A percentile compares a stretch with the other conserved stretches of the same genome.
These are phyloP conservation scores for Habrosyne pyritoides DNA, from an alignment of 2,888 invertebrate species.

Conservation along the genomic window DNA sequence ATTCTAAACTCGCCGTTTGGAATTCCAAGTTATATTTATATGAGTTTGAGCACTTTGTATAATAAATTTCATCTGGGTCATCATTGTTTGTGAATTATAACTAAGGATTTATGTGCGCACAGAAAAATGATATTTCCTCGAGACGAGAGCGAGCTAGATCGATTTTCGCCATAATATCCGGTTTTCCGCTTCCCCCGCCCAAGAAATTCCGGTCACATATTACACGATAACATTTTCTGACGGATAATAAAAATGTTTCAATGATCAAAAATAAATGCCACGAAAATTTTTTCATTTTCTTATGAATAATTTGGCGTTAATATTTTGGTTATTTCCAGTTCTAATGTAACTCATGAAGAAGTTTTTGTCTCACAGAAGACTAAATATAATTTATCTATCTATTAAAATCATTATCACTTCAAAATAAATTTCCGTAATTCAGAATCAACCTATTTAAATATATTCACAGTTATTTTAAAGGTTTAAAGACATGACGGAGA, in stretches of 20 bases:
- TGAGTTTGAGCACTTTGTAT: neutral
- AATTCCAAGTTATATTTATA: neutral
- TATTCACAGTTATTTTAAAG: constrained; percentile 3
- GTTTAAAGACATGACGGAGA: neutral
- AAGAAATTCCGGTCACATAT: neutral
- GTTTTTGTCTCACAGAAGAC: too few species aligned
- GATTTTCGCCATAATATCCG: neutral
- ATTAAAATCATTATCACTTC: too few species aligned
- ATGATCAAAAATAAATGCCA: neutral
- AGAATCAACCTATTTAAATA: neutral
- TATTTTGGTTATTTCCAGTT: neutral
- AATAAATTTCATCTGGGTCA: neutral
- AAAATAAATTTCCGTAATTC: neutral
- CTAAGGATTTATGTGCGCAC: neutral
- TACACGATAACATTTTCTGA: neutral
- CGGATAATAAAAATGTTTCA: neutral
- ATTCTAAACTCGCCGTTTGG: neutral
- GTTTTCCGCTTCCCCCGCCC: neutral
- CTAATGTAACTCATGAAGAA: too few species aligned
- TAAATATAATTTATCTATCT: too few species aligned
- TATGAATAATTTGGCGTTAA: neutral
- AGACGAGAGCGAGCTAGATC: neutral
- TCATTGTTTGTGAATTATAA: neutral
- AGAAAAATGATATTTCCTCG: neutral
- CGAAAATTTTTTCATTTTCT: neutral